phyloP scores from a whole-genome alignment of 2,113 vertebrate species.

The Cebidichthys violaceus region DNA sequence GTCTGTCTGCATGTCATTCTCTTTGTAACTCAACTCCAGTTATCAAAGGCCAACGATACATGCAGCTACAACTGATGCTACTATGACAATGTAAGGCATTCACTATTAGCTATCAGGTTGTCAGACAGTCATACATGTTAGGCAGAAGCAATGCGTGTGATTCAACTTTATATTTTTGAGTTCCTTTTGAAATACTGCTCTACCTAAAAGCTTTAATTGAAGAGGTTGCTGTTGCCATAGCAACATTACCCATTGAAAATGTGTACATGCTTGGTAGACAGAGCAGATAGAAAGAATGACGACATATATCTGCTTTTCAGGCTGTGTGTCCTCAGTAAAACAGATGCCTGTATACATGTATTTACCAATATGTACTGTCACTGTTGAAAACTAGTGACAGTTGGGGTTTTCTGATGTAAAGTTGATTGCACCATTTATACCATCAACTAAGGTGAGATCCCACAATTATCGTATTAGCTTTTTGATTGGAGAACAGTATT shows the following conservation, averaged over 20 bases:
- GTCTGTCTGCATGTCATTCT: constrained; percentile 6
- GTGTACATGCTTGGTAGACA: constrained; percentile 6
- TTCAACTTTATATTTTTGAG: background rate
- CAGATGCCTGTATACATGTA: background rate
- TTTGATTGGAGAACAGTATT: background rate
- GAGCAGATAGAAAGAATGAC: background rate
- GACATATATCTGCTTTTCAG: background rate
- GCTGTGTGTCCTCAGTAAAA: background rate
- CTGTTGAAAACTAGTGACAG: background rate
- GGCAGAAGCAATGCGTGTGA: background rate
- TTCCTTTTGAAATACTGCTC: constrained; percentile 19
- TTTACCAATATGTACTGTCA: background rate
- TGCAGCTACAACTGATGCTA: background rate
- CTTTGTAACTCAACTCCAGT: background rate
- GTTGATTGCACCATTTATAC: background rate
- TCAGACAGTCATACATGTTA: background rate
- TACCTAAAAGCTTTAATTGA: constrained; percentile 34
- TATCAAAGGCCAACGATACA: background rate
- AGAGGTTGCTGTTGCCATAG: constrained; percentile 59
- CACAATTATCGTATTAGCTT: background rate
- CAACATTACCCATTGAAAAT: constrained; percentile 50
- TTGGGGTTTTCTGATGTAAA: background rate
- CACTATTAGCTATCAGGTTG: background rate
- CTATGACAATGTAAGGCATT: too few relatives aligned
- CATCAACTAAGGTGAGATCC: background rate